phyloP scores from a whole-genome alignment of 2,113 vertebrate genomes.

The Larimichthys crocea region DNA sequence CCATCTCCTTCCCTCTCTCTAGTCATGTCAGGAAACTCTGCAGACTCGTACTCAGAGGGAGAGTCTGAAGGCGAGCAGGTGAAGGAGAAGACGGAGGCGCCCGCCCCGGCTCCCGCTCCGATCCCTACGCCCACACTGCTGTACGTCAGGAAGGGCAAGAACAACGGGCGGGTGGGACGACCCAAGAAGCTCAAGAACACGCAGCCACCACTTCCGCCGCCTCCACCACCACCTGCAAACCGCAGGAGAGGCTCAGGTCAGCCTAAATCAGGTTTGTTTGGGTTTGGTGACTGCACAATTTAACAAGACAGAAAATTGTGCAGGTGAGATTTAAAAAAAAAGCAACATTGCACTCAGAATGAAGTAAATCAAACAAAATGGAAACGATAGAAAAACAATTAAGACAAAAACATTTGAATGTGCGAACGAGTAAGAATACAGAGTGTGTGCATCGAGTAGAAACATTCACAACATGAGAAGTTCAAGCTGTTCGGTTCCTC shows the following conservation, averaged over 20 bases:
- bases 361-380: not conserved
- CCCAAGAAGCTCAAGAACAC: slow-evolving; percentile 79
- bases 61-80: slow-evolving; percentile 81
- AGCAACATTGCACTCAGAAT: not conserved
- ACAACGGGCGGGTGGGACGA: slow-evolving; percentile 77
- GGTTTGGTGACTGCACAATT: slow-evolving; percentile 9
- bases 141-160: slow-evolving; percentile 79
- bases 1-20: not conserved
- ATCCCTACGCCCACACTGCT: slow-evolving; percentile 70
- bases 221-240: slow-evolving; percentile 32
- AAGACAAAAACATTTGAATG: not conserved
- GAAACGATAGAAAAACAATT: not conserved
- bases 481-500: not conserved
- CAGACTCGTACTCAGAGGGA: slow-evolving; percentile 83
- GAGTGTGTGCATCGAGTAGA: not conserved
- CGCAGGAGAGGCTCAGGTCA: slow-evolving; percentile 80
- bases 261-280: slow-evolving; percentile 66
- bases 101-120: slow-evolving; percentile 6
- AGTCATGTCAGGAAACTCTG: slow-evolving; percentile 88
- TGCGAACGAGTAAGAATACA: not conserved
- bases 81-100: slow-evolving; percentile 74
- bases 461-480: not conserved
- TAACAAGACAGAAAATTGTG: not conserved
- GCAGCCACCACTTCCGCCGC: slow-evolving; percentile 20
- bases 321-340: not conserved